Conservation (phyloP, 2,113 vertebrate species). For the Pampusana beccarii region DNA sequence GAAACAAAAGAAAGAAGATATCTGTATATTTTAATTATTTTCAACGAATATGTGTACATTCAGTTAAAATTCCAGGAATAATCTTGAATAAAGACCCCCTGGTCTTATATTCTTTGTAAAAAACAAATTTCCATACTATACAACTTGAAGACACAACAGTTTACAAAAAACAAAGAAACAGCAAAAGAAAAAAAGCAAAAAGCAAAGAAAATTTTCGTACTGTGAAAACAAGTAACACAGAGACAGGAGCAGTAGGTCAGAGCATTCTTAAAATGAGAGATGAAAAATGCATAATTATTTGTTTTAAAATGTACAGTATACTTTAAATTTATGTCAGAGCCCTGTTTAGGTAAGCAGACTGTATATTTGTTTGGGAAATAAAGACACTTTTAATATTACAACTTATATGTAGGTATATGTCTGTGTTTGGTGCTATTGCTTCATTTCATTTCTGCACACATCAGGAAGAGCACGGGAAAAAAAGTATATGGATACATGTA, state of each 20-base stretch:
- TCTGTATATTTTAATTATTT: not conserved
- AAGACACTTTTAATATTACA: not conserved
- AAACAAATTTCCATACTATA: not conserved
- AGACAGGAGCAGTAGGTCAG: not conserved
- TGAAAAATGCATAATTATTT: not conserved
- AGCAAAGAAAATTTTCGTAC: not conserved
- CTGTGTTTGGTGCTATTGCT: not conserved
- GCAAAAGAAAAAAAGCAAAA: not conserved
- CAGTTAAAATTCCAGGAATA: not conserved
- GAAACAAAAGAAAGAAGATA: not conserved
- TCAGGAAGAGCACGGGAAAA: not conserved
- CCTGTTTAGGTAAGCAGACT: not conserved
- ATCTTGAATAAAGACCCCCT: not conserved
- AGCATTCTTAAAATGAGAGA: not conserved
- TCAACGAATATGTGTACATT: slow-evolving; percentile 19
- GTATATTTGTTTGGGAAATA: not conserved
- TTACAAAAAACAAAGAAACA: not conserved
- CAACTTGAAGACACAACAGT: not conserved
- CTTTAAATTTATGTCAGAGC: not conserved
- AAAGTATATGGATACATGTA: not conserved
- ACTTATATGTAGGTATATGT: too few relatives aligned
- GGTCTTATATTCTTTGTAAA: not conserved
- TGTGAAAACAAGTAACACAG: not conserved
- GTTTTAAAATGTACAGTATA: not conserved
- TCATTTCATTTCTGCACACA: not conserved